Base-by-base conservation (phyloP, 1,140 invertebrate genomes). In the Lepidurus apus region DNA sequence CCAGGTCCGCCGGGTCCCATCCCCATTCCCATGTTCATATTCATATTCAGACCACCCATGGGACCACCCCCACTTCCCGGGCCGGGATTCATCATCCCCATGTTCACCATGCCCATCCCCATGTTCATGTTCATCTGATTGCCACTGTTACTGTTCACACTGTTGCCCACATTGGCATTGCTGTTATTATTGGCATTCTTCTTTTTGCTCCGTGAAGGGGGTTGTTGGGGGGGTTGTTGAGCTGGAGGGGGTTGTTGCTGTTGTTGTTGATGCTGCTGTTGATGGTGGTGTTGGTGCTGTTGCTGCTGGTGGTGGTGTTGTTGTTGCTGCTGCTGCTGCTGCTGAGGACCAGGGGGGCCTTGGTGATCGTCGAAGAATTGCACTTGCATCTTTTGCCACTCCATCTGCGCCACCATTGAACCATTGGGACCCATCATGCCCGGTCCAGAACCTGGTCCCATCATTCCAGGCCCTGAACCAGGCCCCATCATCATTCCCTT, bases 371-470 rank as follows among this genome's bases (percentile, higher is more conserved):
- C 93, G 83, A 91, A 91, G 86, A 93, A 93, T 83, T 93, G 91
- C 82, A 92, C 89, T 82, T 96, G 94, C 75, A 96, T 86, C 85
- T 96, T 95, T 81, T 94, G 91, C 95, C 95, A 97, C 83, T 95
- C 93, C 85, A 93, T 89, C 85, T 89, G 92, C 73, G 87, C 87
- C 82, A 84, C 82, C 79, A 85, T 78, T 79, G 80, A 42, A 8
- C 53, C 13, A 65, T 65, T 65, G 13, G 53, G 53, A 0, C 53
- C 53, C 53, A 65, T 65, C 53, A 65, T 65, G 77, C 75, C 73
- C 74, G 75, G 1, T 78, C 82, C 80, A 26, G 80, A 80, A 34
- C 43, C 47, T 26, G 76, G 80, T 11, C 81, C 82, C 82, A 83
- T 82, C 81, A 82, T 82, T 8, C 76, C 77, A 47, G 81, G 80